Percentiles rank a stretch among this genome's conserved stretches.
Conservation (phyloP, 1,140 invertebrate genomes). For the Plectus sambesii region DNA sequence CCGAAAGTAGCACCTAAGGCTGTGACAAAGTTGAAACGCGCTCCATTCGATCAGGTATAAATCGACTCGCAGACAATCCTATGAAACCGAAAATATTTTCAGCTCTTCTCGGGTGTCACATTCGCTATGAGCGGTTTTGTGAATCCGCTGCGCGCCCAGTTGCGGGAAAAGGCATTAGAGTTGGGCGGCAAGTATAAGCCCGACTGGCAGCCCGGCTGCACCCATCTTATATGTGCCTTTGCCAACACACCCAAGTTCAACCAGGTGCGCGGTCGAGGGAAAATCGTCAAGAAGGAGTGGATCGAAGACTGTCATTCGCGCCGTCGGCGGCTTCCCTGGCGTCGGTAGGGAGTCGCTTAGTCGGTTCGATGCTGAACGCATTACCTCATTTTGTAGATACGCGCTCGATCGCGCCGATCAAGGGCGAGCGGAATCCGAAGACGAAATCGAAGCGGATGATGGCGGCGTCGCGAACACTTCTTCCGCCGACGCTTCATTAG, state of each 20-base stretch:
- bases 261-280: slow-evolving; percentile 57
- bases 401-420: too few relatives aligned
- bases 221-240: slow-evolving; percentile 79
- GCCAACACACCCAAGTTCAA: slow-evolving; percentile 72
- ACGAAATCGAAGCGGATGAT: too few relatives aligned
- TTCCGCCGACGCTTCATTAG: too few relatives aligned
- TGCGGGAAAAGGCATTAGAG: slow-evolving; percentile 59
- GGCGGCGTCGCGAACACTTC: too few relatives aligned
- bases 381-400: too few relatives aligned
- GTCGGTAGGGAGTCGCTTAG: too few relatives aligned
- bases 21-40: not conserved
- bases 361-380: too few relatives aligned
- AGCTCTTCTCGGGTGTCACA: slow-evolving; percentile 57
- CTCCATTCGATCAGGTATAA: not conserved
- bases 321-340: slow-evolving; percentile 61
- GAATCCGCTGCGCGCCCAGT: slow-evolving; percentile 61
- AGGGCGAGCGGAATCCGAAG: too few relatives aligned
- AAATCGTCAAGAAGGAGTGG: slow-evolving; percentile 66
- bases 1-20: not conserved
- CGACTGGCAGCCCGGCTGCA: slow-evolving; percentile 63
- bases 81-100: slow-evolving; percentile 25
- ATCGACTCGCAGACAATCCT: not conserved
- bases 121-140: slow-evolving; percentile 73
- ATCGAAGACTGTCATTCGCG: slow-evolving; percentile 58
- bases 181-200: slow-evolving; percentile 68